These are phyloP conservation scores for Valencia hispanica DNA, from an alignment of 2,797 vertebrate species.

Conservation along the genomic window DNA sequence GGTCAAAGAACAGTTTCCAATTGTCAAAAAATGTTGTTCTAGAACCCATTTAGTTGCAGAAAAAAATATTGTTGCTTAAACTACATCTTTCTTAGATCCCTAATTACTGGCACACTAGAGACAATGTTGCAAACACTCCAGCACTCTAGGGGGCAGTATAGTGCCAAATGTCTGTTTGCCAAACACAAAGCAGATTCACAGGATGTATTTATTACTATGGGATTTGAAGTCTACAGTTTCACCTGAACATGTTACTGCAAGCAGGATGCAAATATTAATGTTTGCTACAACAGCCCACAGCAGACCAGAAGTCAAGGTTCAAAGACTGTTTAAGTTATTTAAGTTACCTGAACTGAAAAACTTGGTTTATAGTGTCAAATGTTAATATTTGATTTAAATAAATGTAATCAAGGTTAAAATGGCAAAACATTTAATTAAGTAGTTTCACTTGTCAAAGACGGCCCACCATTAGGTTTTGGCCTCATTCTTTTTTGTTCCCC, in stretches of 20 bases:
- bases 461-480: too few species aligned
- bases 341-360: background rate
- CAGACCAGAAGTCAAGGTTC: background rate
- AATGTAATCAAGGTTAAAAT: background rate
- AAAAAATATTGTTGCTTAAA: background rate
- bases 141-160: background rate
- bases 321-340: background rate
- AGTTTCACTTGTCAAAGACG: too few species aligned
- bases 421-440: background rate
- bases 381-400: background rate
- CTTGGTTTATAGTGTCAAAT: background rate
- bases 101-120: background rate
- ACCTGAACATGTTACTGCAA: background rate
- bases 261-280: background rate
- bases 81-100: background rate
- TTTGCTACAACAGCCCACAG: background rate
- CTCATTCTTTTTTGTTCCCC: too few species aligned
- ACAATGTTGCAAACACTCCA: background rate
- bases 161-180: background rate
- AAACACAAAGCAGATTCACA: background rate
- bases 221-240: background rate
- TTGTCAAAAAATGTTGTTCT: too few species aligned
- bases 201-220: background rate
- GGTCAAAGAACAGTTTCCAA: too few species aligned
- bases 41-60: too few species aligned